A percentile compares a stretch with the other conserved stretches of the same genome.
Evolutionary conservation across 2,113 vertebrate genomes (phyloP).

Genomic region (Thinocorus orbignyianus): DNA sequence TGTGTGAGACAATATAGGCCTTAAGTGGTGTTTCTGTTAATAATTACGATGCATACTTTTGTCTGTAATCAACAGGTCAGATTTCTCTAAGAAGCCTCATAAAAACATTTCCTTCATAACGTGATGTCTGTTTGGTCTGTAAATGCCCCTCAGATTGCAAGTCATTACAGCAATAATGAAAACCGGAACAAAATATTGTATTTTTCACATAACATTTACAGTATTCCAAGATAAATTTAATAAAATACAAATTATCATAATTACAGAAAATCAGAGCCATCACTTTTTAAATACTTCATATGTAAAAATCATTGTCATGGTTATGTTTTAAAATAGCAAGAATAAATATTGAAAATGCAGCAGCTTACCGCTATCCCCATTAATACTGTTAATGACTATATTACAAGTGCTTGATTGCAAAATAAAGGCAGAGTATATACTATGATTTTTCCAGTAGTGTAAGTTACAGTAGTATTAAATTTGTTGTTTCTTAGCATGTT

Average conservation of each 20-base stretch:
- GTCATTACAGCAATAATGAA: background rate
- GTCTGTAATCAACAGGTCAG: background rate
- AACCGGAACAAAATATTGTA: background rate
- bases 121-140: background rate
- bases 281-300: background rate
- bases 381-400: constrained; percentile 18
- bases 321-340: background rate
- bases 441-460: background rate
- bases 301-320: background rate
- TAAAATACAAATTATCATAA: background rate
- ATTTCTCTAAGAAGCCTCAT: background rate
- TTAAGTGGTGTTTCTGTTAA: constrained; percentile 8
- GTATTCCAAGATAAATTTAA: background rate
- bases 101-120: background rate
- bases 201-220: constrained; percentile 8
- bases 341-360: constrained; percentile 14
- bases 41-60: background rate
- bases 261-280: background rate
- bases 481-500: background rate
- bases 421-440: constrained; percentile 31
- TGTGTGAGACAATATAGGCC: background rate
- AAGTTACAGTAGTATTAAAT: background rate
- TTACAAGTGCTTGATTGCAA: constrained; percentile 13
- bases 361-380: background rate
- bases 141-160: constrained; percentile 7